Percentiles rank a stretch among this genome's conserved stretches.
These are phyloP conservation scores for Nowickia ferox DNA, from an alignment of 2,888 invertebrate species.

Conservation along the genomic window DNA sequence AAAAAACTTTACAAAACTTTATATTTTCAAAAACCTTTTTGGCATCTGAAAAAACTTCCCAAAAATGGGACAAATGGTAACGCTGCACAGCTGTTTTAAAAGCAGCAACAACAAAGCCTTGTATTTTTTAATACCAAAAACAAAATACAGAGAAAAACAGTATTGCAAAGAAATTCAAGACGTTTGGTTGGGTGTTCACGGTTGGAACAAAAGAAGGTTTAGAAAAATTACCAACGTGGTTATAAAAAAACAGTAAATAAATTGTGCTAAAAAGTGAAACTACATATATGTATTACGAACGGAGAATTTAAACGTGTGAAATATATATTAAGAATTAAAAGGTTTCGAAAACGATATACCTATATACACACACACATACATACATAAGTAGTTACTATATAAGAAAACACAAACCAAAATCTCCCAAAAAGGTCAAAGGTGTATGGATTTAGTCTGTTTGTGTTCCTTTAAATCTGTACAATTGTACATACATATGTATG, in stretches of 20 bases:
- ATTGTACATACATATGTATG: neutral
- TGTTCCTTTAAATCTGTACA: neutral
- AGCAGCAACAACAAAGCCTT: neutral
- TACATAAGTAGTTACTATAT: neutral
- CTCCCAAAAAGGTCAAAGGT: slow-evolving; percentile 52
- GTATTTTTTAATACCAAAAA: slow-evolving; percentile 2
- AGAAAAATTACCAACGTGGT: slow-evolving; percentile 43
- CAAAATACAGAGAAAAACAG: slow-evolving; percentile 43
- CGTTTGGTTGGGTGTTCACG: slow-evolving; percentile 22
- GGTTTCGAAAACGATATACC: neutral
- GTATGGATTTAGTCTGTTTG: neutral
- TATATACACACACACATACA: neutral
- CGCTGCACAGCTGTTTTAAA: slow-evolving; percentile 23
- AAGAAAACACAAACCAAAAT: slow-evolving; percentile 2
- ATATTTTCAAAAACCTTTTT: no score
- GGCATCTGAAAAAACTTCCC: no score
- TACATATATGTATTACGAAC: neutral
- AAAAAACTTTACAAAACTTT: no score
- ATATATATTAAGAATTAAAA: neutral
- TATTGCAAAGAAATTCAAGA: slow-evolving; percentile 63
- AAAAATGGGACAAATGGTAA: no score
- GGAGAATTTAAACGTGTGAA: neutral
- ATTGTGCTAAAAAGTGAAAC: slow-evolving; percentile 24
- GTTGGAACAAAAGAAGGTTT: neutral
- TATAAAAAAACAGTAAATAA: slow-evolving; percentile 29